Conservation (phyloP, 2,888 invertebrate species). For the Acleris emargana region DNA sequence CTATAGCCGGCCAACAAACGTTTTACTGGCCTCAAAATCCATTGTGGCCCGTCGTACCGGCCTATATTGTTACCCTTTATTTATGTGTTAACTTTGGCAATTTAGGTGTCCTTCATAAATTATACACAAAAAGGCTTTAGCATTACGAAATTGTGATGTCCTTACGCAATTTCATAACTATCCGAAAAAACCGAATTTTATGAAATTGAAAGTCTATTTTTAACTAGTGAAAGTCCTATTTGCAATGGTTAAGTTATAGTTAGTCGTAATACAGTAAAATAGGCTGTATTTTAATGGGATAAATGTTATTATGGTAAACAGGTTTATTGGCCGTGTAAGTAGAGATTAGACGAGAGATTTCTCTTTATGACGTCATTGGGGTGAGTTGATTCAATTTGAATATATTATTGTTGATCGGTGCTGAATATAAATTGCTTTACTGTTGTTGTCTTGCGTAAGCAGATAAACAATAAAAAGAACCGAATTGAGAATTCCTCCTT, state of each 20-base stretch:
- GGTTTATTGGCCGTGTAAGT: conserved; percentile 38
- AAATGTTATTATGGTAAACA: conserved; percentile 38
- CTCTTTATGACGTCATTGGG: conserved; percentile 15
- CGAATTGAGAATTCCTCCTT: no score
- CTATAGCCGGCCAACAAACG: no score
- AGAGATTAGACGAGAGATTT: conserved; percentile 24
- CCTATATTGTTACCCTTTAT: conserved; percentile 76
- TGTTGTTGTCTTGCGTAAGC: no score
- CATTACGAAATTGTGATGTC: no score
- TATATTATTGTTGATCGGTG: no score
- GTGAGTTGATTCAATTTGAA: no score
- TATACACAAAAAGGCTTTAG: conserved; percentile 15
- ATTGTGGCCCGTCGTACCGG: conserved; percentile 33
- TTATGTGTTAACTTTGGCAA: conserved; percentile 80
- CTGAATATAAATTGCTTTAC: no score
- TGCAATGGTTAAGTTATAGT: no score
- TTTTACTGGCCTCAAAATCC: no score
- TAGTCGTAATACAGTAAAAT: not conserved
- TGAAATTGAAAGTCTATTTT: no score
- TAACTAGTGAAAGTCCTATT: no score
- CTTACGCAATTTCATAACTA: conserved; percentile 1
- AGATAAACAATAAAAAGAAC: no score
- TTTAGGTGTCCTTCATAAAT: conserved; percentile 64
- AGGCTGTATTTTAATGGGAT: conserved; percentile 1
- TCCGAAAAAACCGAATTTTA: conserved; percentile 7